Conservation (phyloP, 2,888 invertebrate species). For the Meiosimyza decipiens region DNA sequence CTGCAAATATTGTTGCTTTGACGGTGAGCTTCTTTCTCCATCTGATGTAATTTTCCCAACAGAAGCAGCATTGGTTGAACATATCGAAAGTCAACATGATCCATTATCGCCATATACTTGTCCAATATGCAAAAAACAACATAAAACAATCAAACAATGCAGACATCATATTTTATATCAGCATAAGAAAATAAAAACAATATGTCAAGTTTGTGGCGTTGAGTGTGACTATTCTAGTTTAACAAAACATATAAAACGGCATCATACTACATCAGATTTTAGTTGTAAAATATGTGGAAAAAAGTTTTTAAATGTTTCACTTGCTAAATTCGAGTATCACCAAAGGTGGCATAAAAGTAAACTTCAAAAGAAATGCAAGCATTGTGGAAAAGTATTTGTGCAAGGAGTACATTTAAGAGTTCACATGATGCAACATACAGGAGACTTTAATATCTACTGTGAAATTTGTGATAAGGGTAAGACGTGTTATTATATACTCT, state of each 20-base stretch:
- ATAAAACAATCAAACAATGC: background rate
- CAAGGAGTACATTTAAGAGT: background rate
- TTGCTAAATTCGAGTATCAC: background rate
- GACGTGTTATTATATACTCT: background rate
- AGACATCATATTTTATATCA: background rate
- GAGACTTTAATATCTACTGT: background rate
- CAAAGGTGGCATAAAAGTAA: conserved; percentile 8
- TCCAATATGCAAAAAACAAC: background rate
- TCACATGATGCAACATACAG: background rate
- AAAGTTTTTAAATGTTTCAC: background rate
- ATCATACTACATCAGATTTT: conserved; percentile 1
- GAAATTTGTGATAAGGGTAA: conserved; percentile 4
- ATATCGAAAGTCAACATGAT: conserved; percentile 1
- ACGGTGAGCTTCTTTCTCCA: background rate
- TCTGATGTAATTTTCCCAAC: background rate
- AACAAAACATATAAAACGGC: background rate
- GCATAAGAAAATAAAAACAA: background rate
- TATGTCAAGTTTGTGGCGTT: background rate
- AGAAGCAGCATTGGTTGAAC: background rate
- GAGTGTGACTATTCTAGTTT: background rate
- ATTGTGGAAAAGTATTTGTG: background rate
- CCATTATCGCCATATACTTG: background rate
- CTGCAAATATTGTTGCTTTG: background rate
- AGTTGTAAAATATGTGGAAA: background rate
- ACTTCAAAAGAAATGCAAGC: background rate